Conservation (phyloP, 2,797 vertebrate genomes). For the Varecia variegata region DNA sequence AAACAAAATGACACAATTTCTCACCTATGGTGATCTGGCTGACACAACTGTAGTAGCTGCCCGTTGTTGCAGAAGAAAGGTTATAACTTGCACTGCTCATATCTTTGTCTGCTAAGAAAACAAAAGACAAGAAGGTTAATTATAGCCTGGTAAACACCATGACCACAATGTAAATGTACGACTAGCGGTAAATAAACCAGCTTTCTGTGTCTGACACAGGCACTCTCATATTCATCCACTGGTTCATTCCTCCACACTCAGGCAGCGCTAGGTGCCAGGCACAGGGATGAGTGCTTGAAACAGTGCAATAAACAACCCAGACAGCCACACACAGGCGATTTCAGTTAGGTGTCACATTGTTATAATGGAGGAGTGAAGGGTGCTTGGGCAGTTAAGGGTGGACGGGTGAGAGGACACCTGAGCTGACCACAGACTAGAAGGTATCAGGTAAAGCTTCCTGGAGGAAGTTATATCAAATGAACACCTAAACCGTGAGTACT, state of each 20-base stretch:
- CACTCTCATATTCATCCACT: neutral
- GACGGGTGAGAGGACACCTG: neutral
- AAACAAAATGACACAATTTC: neutral
- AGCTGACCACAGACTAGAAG: neutral
- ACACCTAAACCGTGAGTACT: neutral
- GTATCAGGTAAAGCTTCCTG: neutral
- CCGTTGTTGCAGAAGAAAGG: slow-evolving; percentile 85
- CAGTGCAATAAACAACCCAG: neutral
- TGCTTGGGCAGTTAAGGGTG: accelerated
- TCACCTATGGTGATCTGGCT: slow-evolving; percentile 92
- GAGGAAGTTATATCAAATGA: neutral
- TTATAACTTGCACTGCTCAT: slow-evolving; percentile 88
- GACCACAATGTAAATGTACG: neutral
- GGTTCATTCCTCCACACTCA: neutral
- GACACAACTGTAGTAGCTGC: slow-evolving; percentile 90
- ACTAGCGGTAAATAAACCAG: neutral
- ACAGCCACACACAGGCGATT: neutral
- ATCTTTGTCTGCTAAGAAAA: slow-evolving; percentile 84
- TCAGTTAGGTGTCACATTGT: neutral
- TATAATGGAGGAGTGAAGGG: neutral
- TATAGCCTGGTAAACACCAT: neutral
- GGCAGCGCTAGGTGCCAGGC: neutral
- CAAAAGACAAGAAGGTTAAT: neutral
- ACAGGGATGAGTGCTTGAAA: neutral
- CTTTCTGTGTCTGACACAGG: neutral